Conservation (phyloP, 2,888 invertebrate species). For the Urechis unicinctus region DNA sequence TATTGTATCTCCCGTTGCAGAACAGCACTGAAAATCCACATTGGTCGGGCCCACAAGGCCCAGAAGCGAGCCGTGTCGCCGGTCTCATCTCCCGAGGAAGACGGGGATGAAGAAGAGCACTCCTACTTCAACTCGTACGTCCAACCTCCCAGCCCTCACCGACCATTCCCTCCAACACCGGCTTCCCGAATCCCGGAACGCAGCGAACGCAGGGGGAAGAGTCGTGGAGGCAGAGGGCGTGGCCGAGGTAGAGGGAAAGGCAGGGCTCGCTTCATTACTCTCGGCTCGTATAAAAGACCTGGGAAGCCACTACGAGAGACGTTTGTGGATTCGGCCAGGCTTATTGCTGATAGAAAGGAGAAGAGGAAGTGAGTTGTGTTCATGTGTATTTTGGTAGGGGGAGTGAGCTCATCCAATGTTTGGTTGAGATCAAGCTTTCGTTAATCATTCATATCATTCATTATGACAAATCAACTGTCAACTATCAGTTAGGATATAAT, state of each 20-base stretch:
- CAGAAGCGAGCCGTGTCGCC: background rate
- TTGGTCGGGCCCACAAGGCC: background rate
- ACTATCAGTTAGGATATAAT: too few species aligned
- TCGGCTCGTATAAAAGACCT: too few species aligned
- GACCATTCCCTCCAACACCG: background rate
- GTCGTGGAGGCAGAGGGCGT: background rate
- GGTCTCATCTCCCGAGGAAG: background rate
- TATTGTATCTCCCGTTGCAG: too few species aligned
- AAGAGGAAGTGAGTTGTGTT: background rate
- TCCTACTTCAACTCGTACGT: background rate
- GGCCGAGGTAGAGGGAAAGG: background rate
- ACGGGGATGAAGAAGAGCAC: conserved; percentile 5
- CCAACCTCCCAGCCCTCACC: background rate
- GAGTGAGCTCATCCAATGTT: too few species aligned
- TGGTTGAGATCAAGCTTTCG: too few species aligned
- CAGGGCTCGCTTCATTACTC: too few species aligned
- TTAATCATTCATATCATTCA: too few species aligned
- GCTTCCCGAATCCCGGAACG: background rate
- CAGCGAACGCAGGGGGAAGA: background rate
- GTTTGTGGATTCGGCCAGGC: too few species aligned
- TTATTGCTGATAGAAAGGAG: background rate
- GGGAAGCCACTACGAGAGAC: too few species aligned
- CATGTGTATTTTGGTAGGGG: too few species aligned
- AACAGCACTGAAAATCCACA: background rate
- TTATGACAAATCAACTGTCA: too few species aligned